Evolutionary conservation across 2,797 vertebrate genomes (phyloP).

Genomic region (Pantherophis alleghaniensis): DNA sequence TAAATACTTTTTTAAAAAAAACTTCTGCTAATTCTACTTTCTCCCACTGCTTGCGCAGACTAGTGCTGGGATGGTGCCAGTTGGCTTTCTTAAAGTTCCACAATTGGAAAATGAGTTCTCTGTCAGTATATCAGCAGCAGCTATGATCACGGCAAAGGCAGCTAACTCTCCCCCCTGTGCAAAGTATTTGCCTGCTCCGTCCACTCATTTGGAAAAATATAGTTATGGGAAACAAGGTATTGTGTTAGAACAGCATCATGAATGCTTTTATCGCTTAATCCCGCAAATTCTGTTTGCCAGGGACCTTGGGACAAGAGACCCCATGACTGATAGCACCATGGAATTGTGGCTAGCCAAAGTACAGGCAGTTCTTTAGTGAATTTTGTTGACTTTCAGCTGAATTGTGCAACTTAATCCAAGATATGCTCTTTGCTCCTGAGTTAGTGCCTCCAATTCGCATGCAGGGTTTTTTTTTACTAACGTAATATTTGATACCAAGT

Average conservation of each 20-base stretch:
- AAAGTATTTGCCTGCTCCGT: background rate
- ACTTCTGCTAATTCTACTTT: background rate
- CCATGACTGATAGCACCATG: background rate
- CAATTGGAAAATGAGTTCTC: background rate
- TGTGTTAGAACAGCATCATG: background rate
- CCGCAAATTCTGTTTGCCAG: background rate
- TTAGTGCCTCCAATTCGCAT: background rate
- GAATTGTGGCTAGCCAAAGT: background rate
- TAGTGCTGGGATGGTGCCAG: background rate
- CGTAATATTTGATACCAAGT: background rate
- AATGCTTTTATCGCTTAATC: background rate
- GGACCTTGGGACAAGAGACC: background rate
- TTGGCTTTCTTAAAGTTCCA: background rate
- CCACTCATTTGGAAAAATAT: background rate
- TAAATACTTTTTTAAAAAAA: background rate
- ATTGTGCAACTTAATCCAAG: slow-evolving; percentile 13
- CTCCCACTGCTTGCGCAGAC: background rate
- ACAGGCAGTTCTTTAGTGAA: slow-evolving; percentile 8
- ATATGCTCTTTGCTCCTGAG: slow-evolving; percentile 8
- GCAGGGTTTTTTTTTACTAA: background rate
- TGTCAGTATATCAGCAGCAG: background rate
- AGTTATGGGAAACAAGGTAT: background rate
- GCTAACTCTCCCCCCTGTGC: background rate
- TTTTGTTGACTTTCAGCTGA: slow-evolving; percentile 24
- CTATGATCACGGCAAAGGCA: background rate